Evolutionary conservation across 2,888 invertebrate genomes (phyloP), one percentile per base, ranked within the genome.

Genomic region (Pachliopta kotzebuea): DNA sequence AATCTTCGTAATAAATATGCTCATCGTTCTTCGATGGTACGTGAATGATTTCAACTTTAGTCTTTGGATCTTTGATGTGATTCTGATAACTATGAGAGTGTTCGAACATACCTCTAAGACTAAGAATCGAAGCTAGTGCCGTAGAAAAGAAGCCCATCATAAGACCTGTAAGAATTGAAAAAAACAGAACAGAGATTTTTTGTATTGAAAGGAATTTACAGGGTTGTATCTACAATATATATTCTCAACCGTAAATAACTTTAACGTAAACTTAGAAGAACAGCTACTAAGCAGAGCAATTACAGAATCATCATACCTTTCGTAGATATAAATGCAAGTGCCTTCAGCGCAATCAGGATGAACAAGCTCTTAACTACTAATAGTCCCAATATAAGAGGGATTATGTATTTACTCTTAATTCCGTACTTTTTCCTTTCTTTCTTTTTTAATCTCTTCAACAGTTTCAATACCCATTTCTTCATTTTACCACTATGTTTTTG

Each of bases 281-380:
- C 0, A 11, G 2, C 37, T 2, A 37, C 14, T 14, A 1, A 8
- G 8, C 31, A 31, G 37, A 37, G 11, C 11, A 14, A 14, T 37
- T 37, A 37, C 14, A 14, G 11, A 1, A 37, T 9, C 49, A 31
- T 24, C 73, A 74, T 73, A 90, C 91, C 92, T 85, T 91, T 91
- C 67, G 94, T 93, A 24, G 95, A 94, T 58, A 96, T 81, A 52
- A 95, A 93, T 0, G 95, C 94, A 68, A 96, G 80, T 1, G 93
- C 92, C 74, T 96, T 96, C 61, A 96, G 78, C 0, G 94, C 93
- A 45, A 95, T 83, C 0, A 96, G 95, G 57, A 96, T 83, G 11
- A 96, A 73, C 2, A 96, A 80, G 45, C 94, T 91, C 77, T 95
- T 95, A 0, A 95, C 93, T 59, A 95, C 86, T 21, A 95, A 74